Base-by-base conservation (phyloP, 2,113 vertebrate species). In the Sminthopsis crassicaudata region DNA sequence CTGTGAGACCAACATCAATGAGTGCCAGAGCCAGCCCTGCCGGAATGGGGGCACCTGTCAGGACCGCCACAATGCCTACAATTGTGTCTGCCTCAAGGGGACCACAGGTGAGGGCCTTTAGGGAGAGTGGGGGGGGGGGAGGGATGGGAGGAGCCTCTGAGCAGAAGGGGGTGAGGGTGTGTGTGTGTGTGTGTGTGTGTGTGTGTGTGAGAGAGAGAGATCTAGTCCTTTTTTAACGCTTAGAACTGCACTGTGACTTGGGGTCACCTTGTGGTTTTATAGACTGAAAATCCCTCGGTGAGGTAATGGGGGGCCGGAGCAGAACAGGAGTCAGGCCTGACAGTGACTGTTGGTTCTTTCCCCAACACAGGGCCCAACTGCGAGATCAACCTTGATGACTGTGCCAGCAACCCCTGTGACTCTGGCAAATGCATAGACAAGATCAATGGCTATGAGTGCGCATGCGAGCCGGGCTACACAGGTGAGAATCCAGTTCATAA, bases 11-110 rank as follows among this genome's bases (percentile, higher is more conserved):
- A 99, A 99, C 98, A 99, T 99, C 97, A 99, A 99, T 0, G 99
- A 99, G 98, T 99, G 99, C 95, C 98, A 99, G 95, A 99, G 99
- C 97, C 99, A 99, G 98, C 99, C 99, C 0, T 99, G 99, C 98
- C 99, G 99, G 95, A 99, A 99, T 0, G 99, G 99, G 1, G 99
- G 99, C 24, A 99, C 99, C 96, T 99, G 99, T 97, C 99, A 99
- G 98, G 99, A 99, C 98, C 97, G 98, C 0, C 98, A 99, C 97
- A 99, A 99, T 0, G 91, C 98, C 92, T 99, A 99, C 98, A 93
- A 98, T 90, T 99, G 99, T 97, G 96, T 98, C 97, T 99, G 99
- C 97, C 99, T 99, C 92, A 99, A 99, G 97, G 99, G 99, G 89
- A 99, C 99, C 94, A 98, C 99, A 25, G 99, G 99, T 99, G 97